A percentile compares a stretch with the other conserved stretches of the same genome.
phyloP scores from a whole-genome alignment of 2,888 invertebrate genomes.

The Morpho achilles region DNA sequence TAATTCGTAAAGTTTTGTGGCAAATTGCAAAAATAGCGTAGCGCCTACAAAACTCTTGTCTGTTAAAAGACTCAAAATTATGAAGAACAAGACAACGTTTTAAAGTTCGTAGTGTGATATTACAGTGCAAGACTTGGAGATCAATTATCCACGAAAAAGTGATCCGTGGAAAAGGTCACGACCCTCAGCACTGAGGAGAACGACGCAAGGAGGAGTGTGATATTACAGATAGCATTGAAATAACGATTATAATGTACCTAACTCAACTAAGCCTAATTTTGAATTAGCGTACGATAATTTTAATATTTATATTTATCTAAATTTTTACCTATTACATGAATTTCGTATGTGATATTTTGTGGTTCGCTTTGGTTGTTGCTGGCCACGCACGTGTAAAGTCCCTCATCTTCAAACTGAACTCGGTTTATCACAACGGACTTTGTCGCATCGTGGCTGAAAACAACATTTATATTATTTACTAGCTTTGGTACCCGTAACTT shows the following conservation, averaged over 20 bases:
- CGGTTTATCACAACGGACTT: conserved; percentile 26
- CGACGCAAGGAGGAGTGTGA: too few species aligned
- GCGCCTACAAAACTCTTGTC: too few species aligned
- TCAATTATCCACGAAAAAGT: too few species aligned
- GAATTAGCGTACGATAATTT: neutral
- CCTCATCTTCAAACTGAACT: conserved; percentile 37
- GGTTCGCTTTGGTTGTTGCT: conserved; percentile 34
- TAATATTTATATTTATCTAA: neutral
- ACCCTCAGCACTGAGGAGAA: too few species aligned
- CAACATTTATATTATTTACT: too few species aligned
- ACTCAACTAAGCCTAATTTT: neutral
- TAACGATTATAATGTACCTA: neutral
- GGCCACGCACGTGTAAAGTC: conserved; percentile 46
- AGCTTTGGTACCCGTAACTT: too few species aligned
- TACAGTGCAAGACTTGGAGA: too few species aligned
- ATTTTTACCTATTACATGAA: conserved; percentile 37
- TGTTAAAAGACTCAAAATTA: too few species aligned
- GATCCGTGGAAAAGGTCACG: too few species aligned
- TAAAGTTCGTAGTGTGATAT: neutral
- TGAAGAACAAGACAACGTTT: too few species aligned
- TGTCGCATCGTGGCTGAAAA: conserved; percentile 5
- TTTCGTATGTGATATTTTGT: conserved; percentile 38
- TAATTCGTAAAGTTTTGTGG: too few species aligned
- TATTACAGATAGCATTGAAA: neutral
- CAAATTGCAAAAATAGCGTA: too few species aligned